Conservation (phyloP, 2,113 vertebrate species). For the Siphamia tubifer region DNA sequence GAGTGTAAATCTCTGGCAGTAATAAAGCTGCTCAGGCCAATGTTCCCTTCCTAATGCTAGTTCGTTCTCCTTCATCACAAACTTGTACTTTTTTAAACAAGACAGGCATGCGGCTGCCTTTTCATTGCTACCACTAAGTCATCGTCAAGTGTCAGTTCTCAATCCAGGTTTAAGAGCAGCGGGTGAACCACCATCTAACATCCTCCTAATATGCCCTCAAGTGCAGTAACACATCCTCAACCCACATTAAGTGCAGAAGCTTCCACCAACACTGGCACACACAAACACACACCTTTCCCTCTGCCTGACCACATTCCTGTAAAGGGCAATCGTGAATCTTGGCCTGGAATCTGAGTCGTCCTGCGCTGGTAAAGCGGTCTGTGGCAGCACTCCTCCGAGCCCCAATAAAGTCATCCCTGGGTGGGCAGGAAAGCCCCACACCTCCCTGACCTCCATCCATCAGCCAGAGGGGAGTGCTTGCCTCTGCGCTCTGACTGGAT, state of each 20-base stretch:
- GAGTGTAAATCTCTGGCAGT: conserved; percentile 76
- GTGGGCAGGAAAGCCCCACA: conserved; percentile 68
- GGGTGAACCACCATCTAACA: conserved; percentile 1
- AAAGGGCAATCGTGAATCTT: conserved; percentile 79
- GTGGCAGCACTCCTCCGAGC: conserved; percentile 72
- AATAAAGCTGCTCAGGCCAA: conserved; percentile 79
- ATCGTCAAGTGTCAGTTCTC: conserved; percentile 65
- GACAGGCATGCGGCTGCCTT: conserved; percentile 41
- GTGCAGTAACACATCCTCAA: not conserved
- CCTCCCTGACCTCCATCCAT: conserved; percentile 76
- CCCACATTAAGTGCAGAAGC: not conserved
- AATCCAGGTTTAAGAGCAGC: conserved; percentile 44
- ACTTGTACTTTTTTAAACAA: conserved; percentile 62
- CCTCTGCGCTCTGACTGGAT: conserved; percentile 35
- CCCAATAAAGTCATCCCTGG: conserved; percentile 75
- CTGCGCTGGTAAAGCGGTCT: conserved; percentile 55
- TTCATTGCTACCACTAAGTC: conserved; percentile 61
- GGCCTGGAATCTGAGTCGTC: conserved; percentile 67
- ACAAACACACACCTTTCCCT: conserved; percentile 10
- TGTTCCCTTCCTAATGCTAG: conserved; percentile 71
- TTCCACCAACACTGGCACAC: conserved; percentile 8
- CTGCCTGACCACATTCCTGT: conserved; percentile 76
- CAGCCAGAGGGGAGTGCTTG: conserved; percentile 64
- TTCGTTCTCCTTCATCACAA: conserved; percentile 68
- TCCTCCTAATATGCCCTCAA: conserved; percentile 3